Conservation (phyloP, 2,797 vertebrate species). For the Mormyrus hasselquistii region DNA sequence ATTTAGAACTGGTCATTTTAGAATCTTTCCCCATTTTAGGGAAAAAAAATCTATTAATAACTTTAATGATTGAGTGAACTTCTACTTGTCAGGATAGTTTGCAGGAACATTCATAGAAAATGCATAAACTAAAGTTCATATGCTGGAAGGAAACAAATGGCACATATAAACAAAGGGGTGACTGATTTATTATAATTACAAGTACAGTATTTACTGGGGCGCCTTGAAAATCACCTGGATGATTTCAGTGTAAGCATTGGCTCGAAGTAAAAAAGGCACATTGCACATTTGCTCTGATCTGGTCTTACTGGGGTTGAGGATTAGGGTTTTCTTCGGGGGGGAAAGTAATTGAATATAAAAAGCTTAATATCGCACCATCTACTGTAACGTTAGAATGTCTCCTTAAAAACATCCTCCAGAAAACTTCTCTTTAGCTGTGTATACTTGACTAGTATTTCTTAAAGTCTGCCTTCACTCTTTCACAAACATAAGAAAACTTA, state of each 20-base stretch:
- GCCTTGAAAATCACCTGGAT: slow-evolving; percentile 54
- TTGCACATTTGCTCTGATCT: slow-evolving; percentile 60
- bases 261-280: slow-evolving; percentile 40
- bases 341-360: slow-evolving; percentile 40
- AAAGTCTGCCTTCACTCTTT: slow-evolving; percentile 72
- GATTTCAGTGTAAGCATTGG: slow-evolving; percentile 42
- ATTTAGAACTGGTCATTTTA: slow-evolving; percentile 32
- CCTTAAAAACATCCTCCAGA: slow-evolving; percentile 72
- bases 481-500: slow-evolving; percentile 74
- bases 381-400: slow-evolving; percentile 73
- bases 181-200: slow-evolving; percentile 42
- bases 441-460: slow-evolving; percentile 71
- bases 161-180: slow-evolving; percentile 43
- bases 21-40: slow-evolving; percentile 23
- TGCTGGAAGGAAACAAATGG: slow-evolving; percentile 40
- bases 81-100: slow-evolving; percentile 8
- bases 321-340: slow-evolving; percentile 55
- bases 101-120: not conserved
- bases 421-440: slow-evolving; percentile 69
- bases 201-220: slow-evolving; percentile 50
- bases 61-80: not conserved
- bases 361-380: slow-evolving; percentile 65
- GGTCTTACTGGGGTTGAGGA: slow-evolving; percentile 73
- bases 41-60: not conserved
- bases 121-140: not conserved